A percentile compares a stretch with the other conserved stretches of the same genome.
Conservation (phyloP, 2,113 vertebrate species). For the Platichthys flesus region DNA sequence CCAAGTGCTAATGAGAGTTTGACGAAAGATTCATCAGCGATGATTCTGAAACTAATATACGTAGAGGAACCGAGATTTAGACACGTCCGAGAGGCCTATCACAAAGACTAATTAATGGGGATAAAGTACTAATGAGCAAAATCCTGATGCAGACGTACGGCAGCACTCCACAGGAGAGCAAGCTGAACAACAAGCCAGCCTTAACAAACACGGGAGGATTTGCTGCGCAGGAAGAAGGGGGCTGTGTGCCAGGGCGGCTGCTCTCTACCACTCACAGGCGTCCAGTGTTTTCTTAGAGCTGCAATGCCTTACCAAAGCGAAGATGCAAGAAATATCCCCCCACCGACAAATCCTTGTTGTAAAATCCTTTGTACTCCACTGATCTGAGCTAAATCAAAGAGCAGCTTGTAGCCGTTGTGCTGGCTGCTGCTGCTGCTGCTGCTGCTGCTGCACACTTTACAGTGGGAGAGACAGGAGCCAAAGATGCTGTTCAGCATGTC, state of each 20-base stretch:
- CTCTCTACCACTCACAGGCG: conserved; percentile 17
- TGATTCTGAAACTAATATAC: conserved; percentile 55
- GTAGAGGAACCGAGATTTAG: conserved; percentile 33
- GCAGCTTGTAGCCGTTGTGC: conserved; percentile 24
- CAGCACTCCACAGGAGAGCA: conserved; percentile 25
- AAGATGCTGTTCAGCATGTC: conserved; percentile 53
- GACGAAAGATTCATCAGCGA: conserved; percentile 59
- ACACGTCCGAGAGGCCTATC: conserved; percentile 47
- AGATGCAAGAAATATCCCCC: conserved; percentile 46
- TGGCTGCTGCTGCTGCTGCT: background rate
- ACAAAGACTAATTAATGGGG: conserved; percentile 56
- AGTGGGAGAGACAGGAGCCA: conserved; percentile 29
- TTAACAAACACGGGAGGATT: conserved; percentile 33
- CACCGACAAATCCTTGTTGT: conserved; percentile 59
- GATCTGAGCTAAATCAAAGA: conserved; percentile 67
- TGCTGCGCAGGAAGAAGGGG: conserved; percentile 5
- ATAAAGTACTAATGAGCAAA: conserved; percentile 60
- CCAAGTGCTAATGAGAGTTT: conserved; percentile 66
- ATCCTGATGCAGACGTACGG: conserved; percentile 42
- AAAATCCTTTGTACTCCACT: conserved; percentile 60
- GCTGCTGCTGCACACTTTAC: conserved; percentile 19
- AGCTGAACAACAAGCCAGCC: conserved; percentile 37
- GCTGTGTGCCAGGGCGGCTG: background rate
- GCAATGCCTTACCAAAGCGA: conserved; percentile 59
- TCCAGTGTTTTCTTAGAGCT: conserved; percentile 40